A percentile compares a stretch with the other conserved stretches of the same genome.
Conservation (phyloP, 23 tunicate species). For the Diplosoma virens region DNA sequence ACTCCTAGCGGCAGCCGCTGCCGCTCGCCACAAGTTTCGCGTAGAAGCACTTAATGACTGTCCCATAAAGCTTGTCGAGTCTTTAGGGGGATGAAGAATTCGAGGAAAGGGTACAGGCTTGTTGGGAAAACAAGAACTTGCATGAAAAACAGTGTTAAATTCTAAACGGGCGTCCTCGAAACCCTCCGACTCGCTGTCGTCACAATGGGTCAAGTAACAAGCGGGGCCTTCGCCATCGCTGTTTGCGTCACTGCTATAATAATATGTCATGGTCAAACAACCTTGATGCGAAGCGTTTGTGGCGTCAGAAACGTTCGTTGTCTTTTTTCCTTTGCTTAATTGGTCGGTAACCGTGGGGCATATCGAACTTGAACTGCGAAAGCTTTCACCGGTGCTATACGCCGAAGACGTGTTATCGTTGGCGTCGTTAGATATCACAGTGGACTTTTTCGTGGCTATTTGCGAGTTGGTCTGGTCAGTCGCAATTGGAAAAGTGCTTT, state of each 20-base stretch:
- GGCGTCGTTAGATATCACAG: constrained; percentile 16
- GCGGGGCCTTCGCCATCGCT: constrained; percentile 76
- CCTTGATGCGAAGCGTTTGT: not conserved
- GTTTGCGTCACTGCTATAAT: constrained; percentile 62
- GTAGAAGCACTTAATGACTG: constrained; percentile 53
- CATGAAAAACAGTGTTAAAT: constrained; percentile 22
- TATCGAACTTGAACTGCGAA: constrained; percentile 47
- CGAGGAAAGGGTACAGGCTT: constrained; percentile 40
- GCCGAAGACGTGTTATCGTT: constrained; percentile 70
- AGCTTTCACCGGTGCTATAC: constrained; percentile 70
- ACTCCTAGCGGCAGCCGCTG: constrained; percentile 46
- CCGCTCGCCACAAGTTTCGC: constrained; percentile 42
- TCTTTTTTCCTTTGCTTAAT: constrained; percentile 6
- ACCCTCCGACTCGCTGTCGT: constrained; percentile 64
- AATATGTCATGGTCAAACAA: constrained; percentile 34
- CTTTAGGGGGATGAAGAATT: constrained; percentile 33
- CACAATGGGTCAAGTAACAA: constrained; percentile 56
- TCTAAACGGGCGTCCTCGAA: constrained; percentile 64
- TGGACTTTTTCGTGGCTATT: not conserved
- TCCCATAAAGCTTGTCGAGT: not conserved
- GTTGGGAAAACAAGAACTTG: not conserved
- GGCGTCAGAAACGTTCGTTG: not conserved
- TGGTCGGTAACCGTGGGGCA: not conserved
- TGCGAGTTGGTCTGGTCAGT: not conserved
- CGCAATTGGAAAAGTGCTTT: constrained; percentile 33